phyloP scores from a whole-genome alignment of 2,113 vertebrate genomes.

The Anolis sagrei region DNA sequence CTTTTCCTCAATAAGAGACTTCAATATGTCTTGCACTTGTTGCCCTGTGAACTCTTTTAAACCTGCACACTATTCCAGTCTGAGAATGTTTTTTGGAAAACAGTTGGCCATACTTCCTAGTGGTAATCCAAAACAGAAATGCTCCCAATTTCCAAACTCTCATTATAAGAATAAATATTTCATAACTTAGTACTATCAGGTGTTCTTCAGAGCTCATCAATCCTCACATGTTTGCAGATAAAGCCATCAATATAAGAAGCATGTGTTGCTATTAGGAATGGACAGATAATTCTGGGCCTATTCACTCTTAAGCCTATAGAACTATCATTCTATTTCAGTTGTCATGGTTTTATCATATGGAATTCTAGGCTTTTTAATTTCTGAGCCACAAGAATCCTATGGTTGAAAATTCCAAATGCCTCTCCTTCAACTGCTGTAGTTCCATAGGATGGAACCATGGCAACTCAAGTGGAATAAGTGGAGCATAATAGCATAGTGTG shows the following conservation, averaged over 20 bases:
- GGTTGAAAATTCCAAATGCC: no score
- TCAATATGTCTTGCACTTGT: not conserved
- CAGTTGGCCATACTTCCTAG: not conserved
- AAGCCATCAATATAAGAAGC: not conserved
- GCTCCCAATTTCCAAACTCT: not conserved
- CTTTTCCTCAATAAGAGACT: not conserved
- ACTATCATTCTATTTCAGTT: no score
- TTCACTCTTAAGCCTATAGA: no score
- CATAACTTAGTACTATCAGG: not conserved
- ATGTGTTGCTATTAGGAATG: not conserved
- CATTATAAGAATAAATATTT: not conserved
- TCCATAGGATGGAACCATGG: no score
- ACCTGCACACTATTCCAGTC: no score
- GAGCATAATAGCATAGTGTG: no score
- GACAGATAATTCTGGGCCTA: not conserved
- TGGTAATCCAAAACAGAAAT: not conserved
- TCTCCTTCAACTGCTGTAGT: not conserved
- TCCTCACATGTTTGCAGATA: no score
- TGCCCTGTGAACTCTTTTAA: not conserved
- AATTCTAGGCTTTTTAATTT: no score
- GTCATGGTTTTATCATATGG: no score
- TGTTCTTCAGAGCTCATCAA: not conserved
- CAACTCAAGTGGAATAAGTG: no score
- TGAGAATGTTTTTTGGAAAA: not conserved
- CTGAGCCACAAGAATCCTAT: no score